These are phyloP conservation scores for Drosophila nigritarsus DNA, from an alignment of 2,888 invertebrate species.

Conservation along the genomic window DNA sequence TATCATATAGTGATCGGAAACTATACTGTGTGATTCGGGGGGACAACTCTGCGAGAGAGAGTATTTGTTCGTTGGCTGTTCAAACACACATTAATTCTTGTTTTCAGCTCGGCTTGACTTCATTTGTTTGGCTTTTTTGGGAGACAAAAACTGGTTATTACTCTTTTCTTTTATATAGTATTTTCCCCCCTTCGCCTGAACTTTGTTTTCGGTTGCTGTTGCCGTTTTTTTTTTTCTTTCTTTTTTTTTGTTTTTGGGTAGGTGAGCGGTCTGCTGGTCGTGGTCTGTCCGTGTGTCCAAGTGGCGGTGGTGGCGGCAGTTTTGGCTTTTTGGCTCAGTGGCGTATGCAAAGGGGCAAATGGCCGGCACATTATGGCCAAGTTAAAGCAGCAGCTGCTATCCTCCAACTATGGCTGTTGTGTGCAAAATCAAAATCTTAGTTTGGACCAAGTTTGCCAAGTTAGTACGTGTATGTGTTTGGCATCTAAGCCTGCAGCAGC, in stretches of 20 bases:
- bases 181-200: constrained; percentile 58
- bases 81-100: constrained; percentile 28
- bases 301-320: constrained; percentile 32
- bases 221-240: constrained; percentile 40
- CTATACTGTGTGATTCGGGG: too few species aligned
- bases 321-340: constrained; percentile 61
- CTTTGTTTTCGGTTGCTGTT: constrained; percentile 59
- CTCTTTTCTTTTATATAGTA: constrained; percentile 67
- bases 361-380: constrained; percentile 53
- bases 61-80: constrained; percentile 3
- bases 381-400: constrained; percentile 44
- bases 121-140: constrained; percentile 82
- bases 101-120: constrained; percentile 64
- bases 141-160: constrained; percentile 83
- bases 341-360: constrained; percentile 77
- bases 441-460: constrained; percentile 49
- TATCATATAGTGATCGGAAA: background rate
- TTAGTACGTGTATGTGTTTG: constrained; percentile 28
- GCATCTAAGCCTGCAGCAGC: constrained; percentile 42
- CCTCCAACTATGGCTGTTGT: constrained; percentile 47
- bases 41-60: background rate
- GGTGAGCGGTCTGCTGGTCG: constrained; percentile 56
- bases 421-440: constrained; percentile 66
- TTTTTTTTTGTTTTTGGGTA: constrained; percentile 59
- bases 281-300: constrained; percentile 45